Base-by-base conservation (phyloP, 30 jellyfish, hydroid and myxozoan genomes). In the Catostylus mosaicus region DNA sequence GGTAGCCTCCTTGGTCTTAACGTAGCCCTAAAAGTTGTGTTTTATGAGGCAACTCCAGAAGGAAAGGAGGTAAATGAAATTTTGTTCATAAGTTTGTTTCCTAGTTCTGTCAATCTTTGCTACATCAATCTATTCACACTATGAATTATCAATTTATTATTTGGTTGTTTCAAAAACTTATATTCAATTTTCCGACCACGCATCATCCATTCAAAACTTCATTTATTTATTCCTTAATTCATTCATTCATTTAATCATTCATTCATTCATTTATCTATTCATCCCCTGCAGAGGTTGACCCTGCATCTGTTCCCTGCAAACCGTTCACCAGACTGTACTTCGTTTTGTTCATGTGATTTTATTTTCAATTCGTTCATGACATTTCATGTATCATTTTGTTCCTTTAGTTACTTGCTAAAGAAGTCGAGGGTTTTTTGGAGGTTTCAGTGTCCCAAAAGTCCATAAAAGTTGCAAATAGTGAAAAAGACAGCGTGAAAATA, bases 21-120 rank as follows among this genome's bases (percentile, higher is more conserved):
- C 23, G 50, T 72, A 9, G 57, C 48, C 24, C 16, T 72, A 12
- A 45, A 40, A 11, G 69, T 72, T 33, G 83, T 52, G 10, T 72
- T 72, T 12, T 72, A 51, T 48, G 71, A 72, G 26, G 68, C 36
- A 22, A 46, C 33, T 27, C 26, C 63, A 8, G 83, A 72, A 22
- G 71, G 64, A 19, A 36, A 23, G 24, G 23, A 45, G 51, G 83
- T 72, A 72, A 11, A 48, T 40, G 29, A 12, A n/a, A 0, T 30
- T 19, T n/a, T n/a, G n/a, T n/a, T n/a, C n/a, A n/a, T n/a, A n/a
- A n/a, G n/a, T n/a, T n/a, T n/a, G n/a, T n/a, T n/a, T n/a, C n/a
- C n/a, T n/a, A n/a, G n/a, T n/a, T n/a, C n/a, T n/a, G n/a, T n/a
- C n/a, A n/a, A n/a, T n/a, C n/a, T n/a, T n/a, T n/a, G n/a, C n/a